These are phyloP conservation scores for Halcyon senegalensis DNA, from an alignment of 2,113 vertebrate species.

Conservation along the genomic window DNA sequence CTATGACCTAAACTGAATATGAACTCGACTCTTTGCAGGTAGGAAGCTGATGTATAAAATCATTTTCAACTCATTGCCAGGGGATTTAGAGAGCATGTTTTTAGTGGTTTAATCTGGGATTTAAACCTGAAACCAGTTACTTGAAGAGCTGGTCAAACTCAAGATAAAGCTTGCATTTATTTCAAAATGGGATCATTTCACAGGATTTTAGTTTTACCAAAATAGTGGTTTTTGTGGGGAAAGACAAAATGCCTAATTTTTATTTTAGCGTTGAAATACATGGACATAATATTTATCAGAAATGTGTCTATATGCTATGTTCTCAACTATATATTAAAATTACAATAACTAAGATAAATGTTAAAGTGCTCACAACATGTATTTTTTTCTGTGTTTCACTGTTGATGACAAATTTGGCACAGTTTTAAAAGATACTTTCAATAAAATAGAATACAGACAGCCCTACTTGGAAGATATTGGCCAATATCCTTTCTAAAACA, in stretches of 20 bases:
- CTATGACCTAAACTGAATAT: slow-evolving; percentile 29
- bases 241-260: neutral
- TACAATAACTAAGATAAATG: neutral
- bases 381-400: neutral
- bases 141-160: neutral
- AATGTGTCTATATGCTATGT: neutral
- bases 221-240: neutral
- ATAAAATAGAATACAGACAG: neutral
- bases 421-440: neutral
- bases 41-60: slow-evolving; percentile 23
- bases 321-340: neutral
- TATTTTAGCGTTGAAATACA: neutral
- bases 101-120: slow-evolving; percentile 25
- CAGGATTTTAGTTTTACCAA: neutral
- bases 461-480: neutral
- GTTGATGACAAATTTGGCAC: neutral
- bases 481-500: neutral
- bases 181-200: neutral
- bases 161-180: neutral
- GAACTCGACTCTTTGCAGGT: neutral
- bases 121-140: slow-evolving; percentile 22
- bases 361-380: neutral
- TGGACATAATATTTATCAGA: neutral
- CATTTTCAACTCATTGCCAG: neutral
- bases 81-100: slow-evolving; percentile 18